phyloP scores from a whole-genome alignment of 2,113 vertebrate species.

The Siphamia tubifer region DNA sequence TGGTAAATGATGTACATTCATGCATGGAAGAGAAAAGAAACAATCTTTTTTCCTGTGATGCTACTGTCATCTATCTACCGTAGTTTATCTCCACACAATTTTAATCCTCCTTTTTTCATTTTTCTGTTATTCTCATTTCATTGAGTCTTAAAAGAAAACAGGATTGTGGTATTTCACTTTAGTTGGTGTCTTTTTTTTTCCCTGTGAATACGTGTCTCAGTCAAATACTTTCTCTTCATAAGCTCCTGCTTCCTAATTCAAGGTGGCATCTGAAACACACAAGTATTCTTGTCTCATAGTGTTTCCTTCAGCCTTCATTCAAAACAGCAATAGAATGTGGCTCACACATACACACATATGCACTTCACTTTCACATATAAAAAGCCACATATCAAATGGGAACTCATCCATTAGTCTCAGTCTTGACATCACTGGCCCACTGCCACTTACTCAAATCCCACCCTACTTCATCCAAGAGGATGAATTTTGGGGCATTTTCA shows the following conservation, averaged over 20 bases:
- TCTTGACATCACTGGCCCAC: slow-evolving; percentile 14
- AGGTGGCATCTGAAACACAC: slow-evolving; percentile 47
- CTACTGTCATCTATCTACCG: background rate
- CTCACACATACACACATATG: slow-evolving; percentile 10
- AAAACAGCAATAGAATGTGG: slow-evolving; percentile 33
- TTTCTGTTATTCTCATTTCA: slow-evolving; percentile 7
- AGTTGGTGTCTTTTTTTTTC: background rate
- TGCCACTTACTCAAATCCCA: slow-evolving; percentile 8
- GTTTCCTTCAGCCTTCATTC: slow-evolving; percentile 13
- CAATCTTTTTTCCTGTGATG: background rate
- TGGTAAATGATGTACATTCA: slow-evolving; percentile 8
- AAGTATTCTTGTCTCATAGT: slow-evolving; percentile 23
- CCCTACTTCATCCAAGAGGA: background rate
- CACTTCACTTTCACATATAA: slow-evolving; percentile 19
- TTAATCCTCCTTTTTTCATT: background rate
- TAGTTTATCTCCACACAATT: background rate
- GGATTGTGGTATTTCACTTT: background rate
- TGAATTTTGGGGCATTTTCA: background rate
- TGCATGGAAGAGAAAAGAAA: slow-evolving; percentile 6
- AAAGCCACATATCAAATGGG: background rate
- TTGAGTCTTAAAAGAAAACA: background rate
- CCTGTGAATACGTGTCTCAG: slow-evolving; percentile 18
- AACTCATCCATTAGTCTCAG: slow-evolving; percentile 35
- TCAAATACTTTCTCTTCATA: slow-evolving; percentile 18
- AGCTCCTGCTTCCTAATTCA: slow-evolving; percentile 32